Base-by-base conservation (phyloP, 2,797 vertebrate genomes). In the Bufotes viridis region DNA sequence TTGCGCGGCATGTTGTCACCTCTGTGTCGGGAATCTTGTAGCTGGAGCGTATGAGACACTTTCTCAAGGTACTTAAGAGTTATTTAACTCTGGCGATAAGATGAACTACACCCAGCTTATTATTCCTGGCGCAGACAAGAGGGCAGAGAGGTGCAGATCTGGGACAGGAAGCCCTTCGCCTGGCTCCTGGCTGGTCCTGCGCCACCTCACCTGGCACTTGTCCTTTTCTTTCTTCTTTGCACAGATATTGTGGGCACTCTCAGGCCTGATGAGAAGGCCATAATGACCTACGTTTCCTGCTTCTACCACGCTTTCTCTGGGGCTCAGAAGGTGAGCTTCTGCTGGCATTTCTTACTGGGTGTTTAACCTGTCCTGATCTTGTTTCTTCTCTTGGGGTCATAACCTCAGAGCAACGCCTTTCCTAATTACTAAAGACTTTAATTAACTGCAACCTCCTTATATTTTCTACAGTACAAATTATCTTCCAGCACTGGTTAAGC, bases 221-320 rank as follows among this genome's bases (percentile, higher is more conserved):
- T 86, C 90, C 74, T 90, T 87, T 78, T 91, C 53, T 92, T 85
- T 92, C 81, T 91, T 92, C 80, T 92, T 90, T 91, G 93, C 81
- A 84, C 97, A 99, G 98, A 98, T 96, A 99, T 98, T 95, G 97
- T 98, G 92, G 97, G 97, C 78, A 98, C 97, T 90, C 96, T 98
- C 93, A 93, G 97, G 95, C 98, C 97, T 75, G 98, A 99, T 90
- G 98, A 99, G 95, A 99, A 99, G 93, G 98, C 98, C 93, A 98
- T 99, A 93, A 99, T 99, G 98, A 99, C 98, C 92, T 98, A 98
- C 93, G 98, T 99, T 63, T 99, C 98, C 96, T 96, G 97, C 97
- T 99, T 98, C 96, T 99, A 98, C 97, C 98, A 98, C 91, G 98
- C 98, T 96, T 98, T 99, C 95, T 98, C 97, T 90, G 98, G 97